phyloP scores from a whole-genome alignment of 92 coral and sea anemone species.

The Diadumene lineata region DNA sequence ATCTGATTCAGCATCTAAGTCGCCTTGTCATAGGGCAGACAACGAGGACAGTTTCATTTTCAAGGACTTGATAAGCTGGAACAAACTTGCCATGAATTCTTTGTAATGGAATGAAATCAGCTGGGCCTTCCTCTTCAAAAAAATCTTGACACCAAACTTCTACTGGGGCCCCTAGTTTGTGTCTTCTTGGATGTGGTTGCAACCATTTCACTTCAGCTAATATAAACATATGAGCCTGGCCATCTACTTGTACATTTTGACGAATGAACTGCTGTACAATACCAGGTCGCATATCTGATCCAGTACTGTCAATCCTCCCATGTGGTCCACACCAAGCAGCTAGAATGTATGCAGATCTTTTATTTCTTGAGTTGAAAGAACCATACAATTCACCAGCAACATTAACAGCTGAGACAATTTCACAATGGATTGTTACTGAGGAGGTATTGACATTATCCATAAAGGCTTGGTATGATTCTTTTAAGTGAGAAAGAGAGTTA shows the following conservation, averaged over 20 bases:
- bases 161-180: slow-evolving; percentile 26
- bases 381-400: background rate
- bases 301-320: background rate
- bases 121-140: slow-evolving; percentile 34
- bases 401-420: too few relatives aligned
- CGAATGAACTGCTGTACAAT: background rate
- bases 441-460: slow-evolving; percentile 22
- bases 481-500: background rate
- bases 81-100: slow-evolving; percentile 29
- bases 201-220: slow-evolving; percentile 44
- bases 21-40: slow-evolving; percentile 33
- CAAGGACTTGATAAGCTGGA: slow-evolving; percentile 30
- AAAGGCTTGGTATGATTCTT: slow-evolving; percentile 39
- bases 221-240: background rate
- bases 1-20: slow-evolving; percentile 40
- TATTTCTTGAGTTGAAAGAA: background rate
- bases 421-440: background rate
- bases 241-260: slow-evolving; percentile 16
- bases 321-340: background rate
- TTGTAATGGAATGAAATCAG: slow-evolving; percentile 37
- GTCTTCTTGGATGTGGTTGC: slow-evolving; percentile 18
- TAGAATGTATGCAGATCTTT: background rate
- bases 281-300: background rate
- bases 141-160: slow-evolving; percentile 36
- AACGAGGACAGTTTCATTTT: slow-evolving; percentile 31